Conservation (phyloP, 1,140 invertebrate genomes). For the Drosophila orena region DNA sequence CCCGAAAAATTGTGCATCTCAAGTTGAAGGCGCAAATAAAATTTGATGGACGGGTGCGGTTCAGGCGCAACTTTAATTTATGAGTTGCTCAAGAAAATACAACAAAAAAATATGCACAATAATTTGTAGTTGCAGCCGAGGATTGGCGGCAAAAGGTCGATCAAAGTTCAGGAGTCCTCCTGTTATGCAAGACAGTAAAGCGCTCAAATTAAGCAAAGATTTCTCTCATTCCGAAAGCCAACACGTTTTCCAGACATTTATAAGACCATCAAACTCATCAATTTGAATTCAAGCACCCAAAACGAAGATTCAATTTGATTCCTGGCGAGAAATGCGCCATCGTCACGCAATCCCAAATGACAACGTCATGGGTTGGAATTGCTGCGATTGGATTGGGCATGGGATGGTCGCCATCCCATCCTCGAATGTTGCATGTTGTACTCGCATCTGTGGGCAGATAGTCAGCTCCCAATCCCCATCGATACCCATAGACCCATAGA, state of each 20-base stretch:
- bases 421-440: slow-evolving; percentile 43
- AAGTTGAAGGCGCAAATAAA: slow-evolving; percentile 78
- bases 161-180: slow-evolving; percentile 25
- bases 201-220: slow-evolving; percentile 16
- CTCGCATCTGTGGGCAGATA: slow-evolving; percentile 36
- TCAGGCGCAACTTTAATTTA: slow-evolving; percentile 36
- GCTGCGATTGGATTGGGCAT: slow-evolving; percentile 7
- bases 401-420: slow-evolving; percentile 6
- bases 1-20: slow-evolving; percentile 25
- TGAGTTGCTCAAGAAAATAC: slow-evolving; percentile 7
- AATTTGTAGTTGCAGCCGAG: slow-evolving; percentile 28
- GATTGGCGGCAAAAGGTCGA: slow-evolving; percentile 15
- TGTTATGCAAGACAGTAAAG: slow-evolving; percentile 28
- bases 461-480: neutral
- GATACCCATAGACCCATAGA: neutral
- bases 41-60: slow-evolving; percentile 50
- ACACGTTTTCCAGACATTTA: slow-evolving; percentile 31
- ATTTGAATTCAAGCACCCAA: slow-evolving; percentile 55
- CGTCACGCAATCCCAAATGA: slow-evolving; percentile 63
- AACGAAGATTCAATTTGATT: slow-evolving; percentile 39
- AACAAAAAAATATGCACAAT: slow-evolving; percentile 17
- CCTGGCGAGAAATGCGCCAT: slow-evolving; percentile 43
- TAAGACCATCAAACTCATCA: slow-evolving; percentile 64
- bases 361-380: slow-evolving; percentile 53
- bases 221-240: neutral